Base-by-base conservation (phyloP, 2,113 vertebrate genomes). In the Callithrix jacchus region DNA sequence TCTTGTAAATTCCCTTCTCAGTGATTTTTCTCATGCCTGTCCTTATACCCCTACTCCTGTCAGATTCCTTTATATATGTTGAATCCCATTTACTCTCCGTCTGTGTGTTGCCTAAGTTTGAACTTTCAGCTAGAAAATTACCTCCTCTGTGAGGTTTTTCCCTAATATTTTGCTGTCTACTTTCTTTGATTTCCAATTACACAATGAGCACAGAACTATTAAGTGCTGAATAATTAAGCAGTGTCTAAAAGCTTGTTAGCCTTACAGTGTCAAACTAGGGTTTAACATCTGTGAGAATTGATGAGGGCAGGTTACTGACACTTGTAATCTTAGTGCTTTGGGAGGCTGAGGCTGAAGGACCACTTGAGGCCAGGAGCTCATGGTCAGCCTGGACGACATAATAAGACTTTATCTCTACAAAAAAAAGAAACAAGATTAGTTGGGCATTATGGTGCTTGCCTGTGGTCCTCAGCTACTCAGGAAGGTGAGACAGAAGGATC, bases 171-270 rank as follows among this genome's bases (percentile, higher is more conserved):
- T 56, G 12, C 12, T 81, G 23, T n/a, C n/a, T 90, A 47, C 13
- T 92, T 74, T n/a, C 13, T 87, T 92, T 97, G 37, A 61, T 89
- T 85, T 96, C 52, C 12, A 6, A 0, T 92, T 71, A 71, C 18
- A 80, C 25, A 45, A 0, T 52, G 18, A 76, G 21, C 35, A 68
- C 35, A 49, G 70, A 74, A 45, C 40, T 79, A 3, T 74, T 76
- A 77, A 79, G 30, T 17, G 18, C 32, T 64, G 27, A 93, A 58
- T 5, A 10, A 1, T 32, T 30, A 64, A 58, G 40, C 79, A 17
- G 4, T 52, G 3, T 85, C 89, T 91, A 32, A 93, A 96, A 54
- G 27, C 32, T 87, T 54, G 21, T 68, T 61, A 7, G 73, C 42
- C 25, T 83, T 49, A 21, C 6, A 37, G 23, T 54, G 7, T 81